phyloP scores from a whole-genome alignment of 2,797 vertebrate genomes.

The Peromyscus aztecus region DNA sequence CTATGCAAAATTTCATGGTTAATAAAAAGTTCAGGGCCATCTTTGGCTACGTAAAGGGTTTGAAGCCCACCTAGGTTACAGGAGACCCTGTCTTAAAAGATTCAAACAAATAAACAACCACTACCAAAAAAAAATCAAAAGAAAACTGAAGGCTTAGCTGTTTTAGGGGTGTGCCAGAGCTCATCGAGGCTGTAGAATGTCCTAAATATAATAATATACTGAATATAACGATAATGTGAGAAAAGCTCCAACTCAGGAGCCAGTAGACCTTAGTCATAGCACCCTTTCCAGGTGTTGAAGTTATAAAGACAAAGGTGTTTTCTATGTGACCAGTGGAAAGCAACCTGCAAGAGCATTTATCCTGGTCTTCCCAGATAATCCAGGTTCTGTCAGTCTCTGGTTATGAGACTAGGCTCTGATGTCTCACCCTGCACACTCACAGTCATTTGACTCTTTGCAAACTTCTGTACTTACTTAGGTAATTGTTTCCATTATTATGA shows the following conservation, averaged over 20 bases:
- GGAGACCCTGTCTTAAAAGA: not conserved
- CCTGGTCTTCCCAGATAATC: not conserved
- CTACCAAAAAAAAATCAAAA: not conserved
- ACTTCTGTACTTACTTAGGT: not conserved
- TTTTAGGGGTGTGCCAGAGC: not conserved
- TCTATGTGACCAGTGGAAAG: not conserved
- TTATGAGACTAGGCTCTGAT: not conserved
- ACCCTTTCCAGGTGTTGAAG: rapidly evolving
- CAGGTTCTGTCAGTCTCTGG: not conserved
- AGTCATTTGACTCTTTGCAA: not conserved
- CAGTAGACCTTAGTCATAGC: not conserved
- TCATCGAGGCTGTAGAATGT: not conserved
- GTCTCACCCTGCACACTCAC: not conserved
- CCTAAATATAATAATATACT: not conserved
- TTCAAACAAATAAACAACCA: not conserved
- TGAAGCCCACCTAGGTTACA: not conserved
- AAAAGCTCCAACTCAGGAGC: not conserved
- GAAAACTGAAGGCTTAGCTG: not conserved
- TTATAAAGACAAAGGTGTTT: not conserved
- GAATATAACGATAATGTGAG: no score
- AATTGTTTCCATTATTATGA: not conserved
- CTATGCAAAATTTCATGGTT: not conserved
- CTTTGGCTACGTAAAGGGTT: not conserved
- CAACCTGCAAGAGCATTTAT: not conserved
- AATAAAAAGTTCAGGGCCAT: not conserved